Evolutionary conservation across 1,140 invertebrate genomes (phyloP).

Genomic region (Chionoecetes opilio): DNA sequence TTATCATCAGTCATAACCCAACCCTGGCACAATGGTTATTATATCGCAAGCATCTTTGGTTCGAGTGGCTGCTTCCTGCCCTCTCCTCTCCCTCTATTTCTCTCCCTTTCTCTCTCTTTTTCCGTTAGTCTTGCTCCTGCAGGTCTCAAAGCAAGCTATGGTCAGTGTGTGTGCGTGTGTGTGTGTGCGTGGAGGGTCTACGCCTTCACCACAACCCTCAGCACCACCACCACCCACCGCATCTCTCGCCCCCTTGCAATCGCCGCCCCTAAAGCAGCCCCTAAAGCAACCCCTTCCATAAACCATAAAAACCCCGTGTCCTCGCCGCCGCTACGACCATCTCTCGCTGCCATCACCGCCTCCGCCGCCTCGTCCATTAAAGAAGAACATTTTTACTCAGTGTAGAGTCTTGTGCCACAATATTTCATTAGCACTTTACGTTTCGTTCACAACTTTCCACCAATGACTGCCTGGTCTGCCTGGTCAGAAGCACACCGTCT

Average conservation of each 20-base stretch:
- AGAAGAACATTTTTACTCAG: background rate
- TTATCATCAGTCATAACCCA: background rate
- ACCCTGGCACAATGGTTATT: background rate
- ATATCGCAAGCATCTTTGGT: background rate
- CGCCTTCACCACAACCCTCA: background rate
- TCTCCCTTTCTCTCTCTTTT: background rate
- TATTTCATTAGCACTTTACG: constrained; percentile 54
- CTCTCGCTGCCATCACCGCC: background rate
- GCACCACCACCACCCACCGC: background rate
- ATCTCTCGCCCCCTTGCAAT: background rate
- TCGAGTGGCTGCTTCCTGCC: background rate
- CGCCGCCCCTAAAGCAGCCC: constrained; percentile 22
- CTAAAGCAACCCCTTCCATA: constrained; percentile 17
- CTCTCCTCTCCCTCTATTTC: constrained; percentile 37
- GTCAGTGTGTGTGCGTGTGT: background rate
- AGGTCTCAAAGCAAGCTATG: background rate
- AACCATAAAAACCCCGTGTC: background rate
- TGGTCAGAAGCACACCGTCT: background rate
- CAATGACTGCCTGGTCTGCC: background rate
- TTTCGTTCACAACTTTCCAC: constrained; percentile 44
- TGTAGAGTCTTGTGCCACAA: constrained; percentile 18
- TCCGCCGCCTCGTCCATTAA: background rate
- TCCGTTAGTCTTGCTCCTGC: background rate
- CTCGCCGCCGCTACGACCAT: background rate
- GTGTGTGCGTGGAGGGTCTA: background rate